Evolutionary conservation across 1,140 invertebrate genomes (phyloP).

Genomic region (Lordiphosa mommai): DNA sequence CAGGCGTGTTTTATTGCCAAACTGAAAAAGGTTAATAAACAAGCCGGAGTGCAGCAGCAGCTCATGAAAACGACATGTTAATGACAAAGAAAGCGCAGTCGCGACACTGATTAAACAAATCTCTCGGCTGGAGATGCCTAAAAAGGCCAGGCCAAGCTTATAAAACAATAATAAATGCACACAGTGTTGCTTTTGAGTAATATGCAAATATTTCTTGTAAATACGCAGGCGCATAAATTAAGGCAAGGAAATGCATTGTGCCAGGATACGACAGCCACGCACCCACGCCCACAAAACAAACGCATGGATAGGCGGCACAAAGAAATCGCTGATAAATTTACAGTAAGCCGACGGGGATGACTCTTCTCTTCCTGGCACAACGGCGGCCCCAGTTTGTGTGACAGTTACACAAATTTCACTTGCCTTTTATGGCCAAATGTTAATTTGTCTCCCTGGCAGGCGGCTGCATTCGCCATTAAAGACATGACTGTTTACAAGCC

Average conservation of each 20-base stretch:
- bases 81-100: conserved; percentile 71
- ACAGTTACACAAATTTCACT: conserved; percentile 48
- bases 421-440: conserved; percentile 51
- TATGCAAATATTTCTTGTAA: conserved; percentile 67
- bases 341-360: conserved; percentile 60
- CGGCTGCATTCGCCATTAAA: conserved; percentile 43
- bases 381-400: conserved; percentile 5
- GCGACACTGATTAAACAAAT: conserved; percentile 55
- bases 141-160: conserved; percentile 66
- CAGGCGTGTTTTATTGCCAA: conserved; percentile 60
- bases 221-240: conserved; percentile 68
- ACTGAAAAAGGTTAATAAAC: conserved; percentile 72
- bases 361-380: conserved; percentile 19
- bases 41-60: conserved; percentile 50
- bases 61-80: conserved; percentile 64
- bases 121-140: conserved; percentile 42
- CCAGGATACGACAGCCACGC: conserved; percentile 34
- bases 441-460: conserved; percentile 49
- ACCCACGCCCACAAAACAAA: conserved; percentile 17
- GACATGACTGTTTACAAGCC: conserved; percentile 50
- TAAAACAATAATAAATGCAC: conserved; percentile 71
- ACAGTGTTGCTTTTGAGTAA: conserved; percentile 66
- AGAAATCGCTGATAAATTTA: conserved; percentile 67
- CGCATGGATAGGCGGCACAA: conserved; percentile 53
- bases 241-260: conserved; percentile 57